Evolutionary conservation across 2,888 invertebrate species (phyloP), one percentile per base, ranked within the genome.

Genomic region (Lumbricus terrestris): DNA sequence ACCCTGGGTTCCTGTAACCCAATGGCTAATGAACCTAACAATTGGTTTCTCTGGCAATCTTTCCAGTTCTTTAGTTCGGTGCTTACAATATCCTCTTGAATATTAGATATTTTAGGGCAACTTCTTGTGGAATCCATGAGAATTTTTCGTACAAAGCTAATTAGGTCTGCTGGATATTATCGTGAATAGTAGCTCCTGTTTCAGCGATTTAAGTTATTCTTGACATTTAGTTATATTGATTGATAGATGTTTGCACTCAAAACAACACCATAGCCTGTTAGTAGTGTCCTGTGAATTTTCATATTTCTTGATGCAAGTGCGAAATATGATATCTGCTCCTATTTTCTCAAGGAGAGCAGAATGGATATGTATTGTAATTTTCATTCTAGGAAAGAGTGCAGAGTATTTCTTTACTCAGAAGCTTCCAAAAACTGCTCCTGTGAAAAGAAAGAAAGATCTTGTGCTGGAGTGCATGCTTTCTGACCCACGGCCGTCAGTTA

Each of bases 391-490:
- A 95, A 97, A 99, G 91, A 98, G 98, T 95, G 98, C 98, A 69
- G 96, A 97, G 29, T 99, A 98, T 95, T 97, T 97, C 91, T 99
- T 99, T 96, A 97, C 97, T 15, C 98, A 98, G 95, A 97, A 96
- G 85, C 96, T 99, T 90, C 97, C 97, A 93, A 98, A 98, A 95
- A 97, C 97, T 93, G 96, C 97, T 88, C 97, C 97, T 93, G 98
- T 99, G 35, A 98, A 97, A 94, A 97, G 97, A 0, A 96, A 97
- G 93, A 98, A 99, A 95, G 98, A 98, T 95, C 96, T 97, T 0
- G 96, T 97, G 91, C 96, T 99, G 93, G 98, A 99, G 95, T 99
- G 99, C 95, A 96, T 97, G 82, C 97, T 99, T 88, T 98, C 97
- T 94, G 98, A 97, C 94, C 97, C 97, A 93, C 96, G 99, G 95